Evolutionary conservation across 37 sponge, comb jelly and placozoan species (phyloP).

Genomic region (Theonella swinhoei): DNA sequence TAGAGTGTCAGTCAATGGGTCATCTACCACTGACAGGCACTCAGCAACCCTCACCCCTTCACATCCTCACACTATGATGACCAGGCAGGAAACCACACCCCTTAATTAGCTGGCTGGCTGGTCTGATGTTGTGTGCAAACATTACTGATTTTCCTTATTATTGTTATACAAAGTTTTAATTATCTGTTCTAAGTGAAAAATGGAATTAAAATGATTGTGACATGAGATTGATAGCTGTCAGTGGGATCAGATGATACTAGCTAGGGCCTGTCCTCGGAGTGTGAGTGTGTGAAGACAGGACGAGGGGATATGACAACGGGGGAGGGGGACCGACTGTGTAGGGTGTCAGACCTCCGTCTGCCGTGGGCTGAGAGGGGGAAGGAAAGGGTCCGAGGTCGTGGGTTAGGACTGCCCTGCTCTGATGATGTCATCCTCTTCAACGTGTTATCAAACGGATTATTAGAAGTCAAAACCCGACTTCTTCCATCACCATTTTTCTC

Average conservation of each 20-base stretch:
- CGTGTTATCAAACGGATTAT: constrained; percentile 47
- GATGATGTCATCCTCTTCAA: not conserved
- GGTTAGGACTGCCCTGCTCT: not conserved
- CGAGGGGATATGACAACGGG: not conserved
- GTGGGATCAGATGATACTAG: constrained; percentile 8
- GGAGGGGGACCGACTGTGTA: not conserved
- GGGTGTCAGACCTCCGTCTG: not conserved
- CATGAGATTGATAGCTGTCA: no score
- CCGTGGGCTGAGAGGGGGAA: not conserved
- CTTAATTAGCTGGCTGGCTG: constrained; percentile 4
- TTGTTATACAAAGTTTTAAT: not conserved
- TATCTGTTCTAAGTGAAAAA: no score
- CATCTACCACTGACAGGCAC: not conserved
- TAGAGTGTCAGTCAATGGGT: not conserved
- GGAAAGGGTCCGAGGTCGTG: not conserved
- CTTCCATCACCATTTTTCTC: not conserved
- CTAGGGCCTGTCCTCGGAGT: not conserved
- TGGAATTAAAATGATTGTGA: no score
- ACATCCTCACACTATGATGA: constrained; percentile 23
- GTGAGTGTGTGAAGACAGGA: not conserved
- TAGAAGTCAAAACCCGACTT: not conserved
- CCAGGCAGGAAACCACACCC: constrained; percentile 39
- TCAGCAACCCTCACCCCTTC: not conserved
- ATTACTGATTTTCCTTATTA: not conserved
- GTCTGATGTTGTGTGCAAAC: constrained; percentile 13